Percentiles rank a stretch among this genome's conserved stretches.
These are phyloP conservation scores for Caenorhabditis sp. DNA, from an alignment of 2,888 invertebrate genomes.

Conservation along the genomic window DNA sequence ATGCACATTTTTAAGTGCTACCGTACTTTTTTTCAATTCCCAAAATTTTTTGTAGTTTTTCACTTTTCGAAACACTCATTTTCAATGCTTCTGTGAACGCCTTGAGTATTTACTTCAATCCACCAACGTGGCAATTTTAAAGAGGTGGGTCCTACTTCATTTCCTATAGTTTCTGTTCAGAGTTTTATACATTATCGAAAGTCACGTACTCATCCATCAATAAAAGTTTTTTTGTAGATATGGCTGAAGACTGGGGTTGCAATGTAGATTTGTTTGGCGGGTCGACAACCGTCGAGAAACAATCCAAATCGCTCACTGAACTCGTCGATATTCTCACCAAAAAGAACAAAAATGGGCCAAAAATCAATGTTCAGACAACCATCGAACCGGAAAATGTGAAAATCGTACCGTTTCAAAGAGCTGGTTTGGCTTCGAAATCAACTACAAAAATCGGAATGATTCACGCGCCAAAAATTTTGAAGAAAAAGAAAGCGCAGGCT, in stretches of 20 bases:
- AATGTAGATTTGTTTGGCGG: slow-evolving; percentile 41
- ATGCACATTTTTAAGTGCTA: slow-evolving; percentile 7
- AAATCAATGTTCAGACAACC: neutral
- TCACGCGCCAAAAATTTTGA: slow-evolving; percentile 55
- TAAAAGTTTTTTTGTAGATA: slow-evolving; percentile 19
- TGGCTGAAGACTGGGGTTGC: slow-evolving; percentile 47
- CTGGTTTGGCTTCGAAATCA: slow-evolving; percentile 9
- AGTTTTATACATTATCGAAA: neutral
- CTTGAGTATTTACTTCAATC: slow-evolving; percentile 9
- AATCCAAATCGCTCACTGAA: slow-evolving; percentile 30
- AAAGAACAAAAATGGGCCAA: slow-evolving; percentile 25
- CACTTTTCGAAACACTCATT: slow-evolving; percentile 18
- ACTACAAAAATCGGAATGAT: slow-evolving; percentile 23
- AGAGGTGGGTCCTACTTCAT: neutral
- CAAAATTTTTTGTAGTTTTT: slow-evolving; percentile 19
- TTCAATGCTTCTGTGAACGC: slow-evolving; percentile 23
- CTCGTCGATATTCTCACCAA: slow-evolving; percentile 35
- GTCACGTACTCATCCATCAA: no score
- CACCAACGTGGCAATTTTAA: slow-evolving; percentile 8
- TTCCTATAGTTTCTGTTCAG: neutral
- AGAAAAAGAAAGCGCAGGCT: slow-evolving; percentile 47
- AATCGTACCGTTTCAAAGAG: slow-evolving; percentile 20
- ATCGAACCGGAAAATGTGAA: slow-evolving; percentile 32
- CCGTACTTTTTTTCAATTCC: slow-evolving; percentile 28
- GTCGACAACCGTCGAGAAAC: slow-evolving; percentile 10